These are phyloP conservation scores for Tromatobia lineatoria DNA, from an alignment of 2,888 invertebrate genomes.

Conservation along the genomic window DNA sequence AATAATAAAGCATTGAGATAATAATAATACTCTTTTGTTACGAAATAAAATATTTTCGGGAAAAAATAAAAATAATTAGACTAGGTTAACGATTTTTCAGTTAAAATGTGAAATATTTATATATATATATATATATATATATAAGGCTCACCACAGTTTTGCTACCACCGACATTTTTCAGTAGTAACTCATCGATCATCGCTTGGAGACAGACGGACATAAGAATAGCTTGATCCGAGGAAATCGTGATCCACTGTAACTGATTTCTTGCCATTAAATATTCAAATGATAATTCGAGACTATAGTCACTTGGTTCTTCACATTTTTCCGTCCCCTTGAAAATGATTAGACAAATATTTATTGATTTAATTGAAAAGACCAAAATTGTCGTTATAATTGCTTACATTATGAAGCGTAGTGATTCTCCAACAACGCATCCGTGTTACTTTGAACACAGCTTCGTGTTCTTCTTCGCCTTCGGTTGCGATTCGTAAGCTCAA, in stretches of 20 bases:
- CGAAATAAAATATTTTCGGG: no score
- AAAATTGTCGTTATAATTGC: slow-evolving; percentile 70
- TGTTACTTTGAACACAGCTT: slow-evolving; percentile 96
- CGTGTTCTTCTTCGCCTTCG: slow-evolving; percentile 89
- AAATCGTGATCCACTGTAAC: slow-evolving; percentile 97
- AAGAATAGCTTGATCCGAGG: slow-evolving; percentile 96
- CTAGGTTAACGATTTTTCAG: background rate
- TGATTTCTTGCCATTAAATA: slow-evolving; percentile 97
- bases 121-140: no score
- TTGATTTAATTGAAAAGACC: slow-evolving; percentile 3
- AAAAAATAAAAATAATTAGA: background rate
- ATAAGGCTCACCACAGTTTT: slow-evolving; percentile 83
- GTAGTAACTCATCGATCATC: slow-evolving; percentile 97
- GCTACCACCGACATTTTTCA: slow-evolving; percentile 89
- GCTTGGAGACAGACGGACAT: slow-evolving; percentile 98
- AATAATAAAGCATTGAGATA: no score
- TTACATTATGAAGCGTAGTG: slow-evolving; percentile 92
- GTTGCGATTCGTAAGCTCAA: slow-evolving; percentile 89
- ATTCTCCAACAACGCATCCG: slow-evolving; percentile 99
- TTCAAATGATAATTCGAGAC: slow-evolving; percentile 96
- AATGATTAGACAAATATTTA: slow-evolving; percentile 31
- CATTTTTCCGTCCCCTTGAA: slow-evolving; percentile 72
- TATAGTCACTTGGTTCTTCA: slow-evolving; percentile 78
- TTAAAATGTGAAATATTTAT: background rate
- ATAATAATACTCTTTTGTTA: no score